A percentile compares a stretch with the other conserved stretches of the same genome.
Evolutionary conservation across 2,113 vertebrate species (phyloP).

Genomic region (Halcyon senegalensis): DNA sequence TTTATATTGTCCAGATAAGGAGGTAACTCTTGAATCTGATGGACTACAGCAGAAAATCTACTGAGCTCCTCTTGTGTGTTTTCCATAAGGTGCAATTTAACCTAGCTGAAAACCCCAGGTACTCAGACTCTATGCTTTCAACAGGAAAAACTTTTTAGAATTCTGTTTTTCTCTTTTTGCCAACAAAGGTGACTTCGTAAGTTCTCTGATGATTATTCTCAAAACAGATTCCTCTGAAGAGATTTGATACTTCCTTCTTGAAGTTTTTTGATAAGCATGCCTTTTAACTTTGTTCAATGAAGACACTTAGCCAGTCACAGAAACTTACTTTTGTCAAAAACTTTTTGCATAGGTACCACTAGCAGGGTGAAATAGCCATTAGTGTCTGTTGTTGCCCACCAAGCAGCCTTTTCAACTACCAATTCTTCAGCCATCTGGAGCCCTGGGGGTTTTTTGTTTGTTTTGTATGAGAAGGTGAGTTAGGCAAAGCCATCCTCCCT

Average conservation of each 20-base stretch:
- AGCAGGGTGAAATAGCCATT: background rate
- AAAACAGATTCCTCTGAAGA: background rate
- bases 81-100: background rate
- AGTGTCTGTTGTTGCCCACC: background rate
- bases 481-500: background rate
- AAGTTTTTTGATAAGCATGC: background rate
- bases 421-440: background rate
- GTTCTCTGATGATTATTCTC: background rate
- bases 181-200: background rate
- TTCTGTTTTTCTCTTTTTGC: background rate
- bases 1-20: background rate
- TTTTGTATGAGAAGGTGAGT: background rate
- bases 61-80: background rate
- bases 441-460: background rate
- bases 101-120: background rate
- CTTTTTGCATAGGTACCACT: background rate
- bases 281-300: background rate
- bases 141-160: background rate
- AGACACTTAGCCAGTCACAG: background rate
- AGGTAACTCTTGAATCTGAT: background rate
- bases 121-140: background rate
- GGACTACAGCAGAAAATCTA: background rate
- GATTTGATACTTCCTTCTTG: background rate
- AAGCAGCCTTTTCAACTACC: slow-evolving; percentile 1
- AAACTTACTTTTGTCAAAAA: background rate